Base-by-base conservation (phyloP, 1,140 invertebrate genomes). In the Probaryconus sp. region DNA sequence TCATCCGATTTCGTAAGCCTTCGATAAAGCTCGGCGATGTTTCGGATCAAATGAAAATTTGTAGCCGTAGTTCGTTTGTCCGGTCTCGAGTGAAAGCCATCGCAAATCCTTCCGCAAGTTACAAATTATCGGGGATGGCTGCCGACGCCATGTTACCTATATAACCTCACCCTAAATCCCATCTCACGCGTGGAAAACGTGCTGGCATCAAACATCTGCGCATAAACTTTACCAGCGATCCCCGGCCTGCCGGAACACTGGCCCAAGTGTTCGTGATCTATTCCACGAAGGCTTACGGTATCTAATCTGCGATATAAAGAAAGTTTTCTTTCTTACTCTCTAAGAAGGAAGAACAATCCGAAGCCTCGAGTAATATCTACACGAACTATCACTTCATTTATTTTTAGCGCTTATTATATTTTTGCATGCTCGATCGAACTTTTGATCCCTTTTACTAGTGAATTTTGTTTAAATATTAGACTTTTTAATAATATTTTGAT, bases 31-130 rank as follows among this genome's bases (percentile, higher is more conserved):
- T 43, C 35, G 35, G 31, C 50, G 64, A 58, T 58, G 45, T 58
- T 72, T 64, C 53, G 60, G 45, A 58, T 64, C 51, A 43, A 58
- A 64, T 56, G 69, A 64, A 64, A 64, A 72, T 72, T 72, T 64
- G 69, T 72, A 51, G 30, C 37, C 28, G 43, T 33, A 33, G 60
- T 50, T 38, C 50, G 58, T 71, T 64, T 55, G 68, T 63, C 35
- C 35, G 20, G 53, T 24, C 21, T 37, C 10, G 33, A 11, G 17
- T 50, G 28, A 64, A 65, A 58, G 51, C 68, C 53, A 20, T 45
- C 69, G 30, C 69, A 72, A 72, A 72, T 72, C 69, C 69, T 72
- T 63, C 51, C 10, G 40, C 21, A 16, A 43, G 69, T 72, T 64
- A 58, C 58, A 60, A 72, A 64, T 72, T 56, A 65, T 51, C 35